Evolutionary conservation across 2,888 invertebrate genomes (phyloP).

Genomic region (Xanthorhoe spadicearia): DNA sequence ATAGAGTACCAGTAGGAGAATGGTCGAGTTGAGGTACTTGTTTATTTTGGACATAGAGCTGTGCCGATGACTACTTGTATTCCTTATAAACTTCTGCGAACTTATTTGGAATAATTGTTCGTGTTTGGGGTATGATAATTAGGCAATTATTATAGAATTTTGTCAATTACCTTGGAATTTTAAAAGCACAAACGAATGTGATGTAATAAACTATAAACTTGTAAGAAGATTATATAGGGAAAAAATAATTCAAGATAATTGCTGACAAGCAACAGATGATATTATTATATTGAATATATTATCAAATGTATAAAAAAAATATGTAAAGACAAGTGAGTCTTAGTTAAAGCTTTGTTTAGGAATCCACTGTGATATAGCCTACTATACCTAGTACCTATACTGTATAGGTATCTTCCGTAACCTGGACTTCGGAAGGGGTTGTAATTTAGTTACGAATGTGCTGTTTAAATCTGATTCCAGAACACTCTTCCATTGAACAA

Average conservation of each 20-base stretch:
- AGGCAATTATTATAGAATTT: not conserved
- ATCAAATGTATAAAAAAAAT: too few species aligned
- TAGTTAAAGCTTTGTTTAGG: not conserved
- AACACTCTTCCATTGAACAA: conserved; percentile 14
- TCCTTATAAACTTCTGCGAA: not conserved
- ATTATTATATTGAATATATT: too few species aligned
- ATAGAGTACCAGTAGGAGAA: conserved; percentile 12
- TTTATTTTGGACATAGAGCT: not conserved
- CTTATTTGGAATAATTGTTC: not conserved
- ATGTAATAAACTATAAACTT: not conserved
- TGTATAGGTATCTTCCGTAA: not conserved
- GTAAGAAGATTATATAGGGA: too few species aligned
- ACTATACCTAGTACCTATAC: too few species aligned
- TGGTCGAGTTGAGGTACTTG: not conserved
- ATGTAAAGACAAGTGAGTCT: not conserved
- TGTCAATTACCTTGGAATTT: too few species aligned
- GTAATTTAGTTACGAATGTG: not conserved
- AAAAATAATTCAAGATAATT: not conserved
- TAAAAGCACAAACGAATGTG: not conserved
- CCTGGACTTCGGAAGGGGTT: not conserved
- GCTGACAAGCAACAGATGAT: too few species aligned
- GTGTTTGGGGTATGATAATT: not conserved
- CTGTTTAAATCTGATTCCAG: not conserved
- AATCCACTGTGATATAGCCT: not conserved
- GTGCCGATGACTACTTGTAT: not conserved